Evolutionary conservation across 2,113 vertebrate species (phyloP), one percentile per base, ranked within the genome.

Genomic region (Mandrillus leucophaeus): DNA sequence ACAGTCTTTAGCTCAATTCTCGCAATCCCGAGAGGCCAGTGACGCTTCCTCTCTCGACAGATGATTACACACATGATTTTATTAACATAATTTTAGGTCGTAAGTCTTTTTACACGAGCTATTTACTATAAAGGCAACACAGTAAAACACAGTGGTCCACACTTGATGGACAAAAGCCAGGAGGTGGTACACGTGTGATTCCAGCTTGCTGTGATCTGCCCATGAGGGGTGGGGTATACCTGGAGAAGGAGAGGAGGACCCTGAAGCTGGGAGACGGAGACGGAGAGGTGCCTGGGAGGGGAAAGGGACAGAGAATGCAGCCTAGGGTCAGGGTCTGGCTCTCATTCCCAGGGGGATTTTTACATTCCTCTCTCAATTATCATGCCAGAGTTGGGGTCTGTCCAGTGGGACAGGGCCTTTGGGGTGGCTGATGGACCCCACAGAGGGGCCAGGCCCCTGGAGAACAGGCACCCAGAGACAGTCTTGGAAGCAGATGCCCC

Each of bases 331-430:
- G 2, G 91, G 12, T 22, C 16, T 1, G 8, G 27, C 5, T 2
- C 35, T 20, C 0, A 0, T 6, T 22, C 18, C 6, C 5, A 8
- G 86, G 40, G 45, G 3, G 1, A 8, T 17, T 14, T 35, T 27
- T 35, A 2, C 0, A 6, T 30, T 27, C 20, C 10, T 38, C n/a
- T 23, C 32, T 38, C 30, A 22, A 23, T 1, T 20, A 3, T 2
- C 45, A 0, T 5, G 59, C 22, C 70, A n/a, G 20, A 35, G 13
- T 0, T 10, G 32, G 35, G 13, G 17, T 3, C 4, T 16, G 5
- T 16, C 57, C 43, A 1, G 0, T 2, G 22, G 20, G 8, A 35
- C 11, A 32, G 12, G n/a, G 48, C 6, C 6, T 79, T n/a, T 8
- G 13, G 8, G 35, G 6, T 4, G 8, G n/a, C 48, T 7, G 20